These are phyloP conservation scores for Antechinus flavipes DNA, from an alignment of 2,113 vertebrate genomes.

Conservation along the genomic window DNA sequence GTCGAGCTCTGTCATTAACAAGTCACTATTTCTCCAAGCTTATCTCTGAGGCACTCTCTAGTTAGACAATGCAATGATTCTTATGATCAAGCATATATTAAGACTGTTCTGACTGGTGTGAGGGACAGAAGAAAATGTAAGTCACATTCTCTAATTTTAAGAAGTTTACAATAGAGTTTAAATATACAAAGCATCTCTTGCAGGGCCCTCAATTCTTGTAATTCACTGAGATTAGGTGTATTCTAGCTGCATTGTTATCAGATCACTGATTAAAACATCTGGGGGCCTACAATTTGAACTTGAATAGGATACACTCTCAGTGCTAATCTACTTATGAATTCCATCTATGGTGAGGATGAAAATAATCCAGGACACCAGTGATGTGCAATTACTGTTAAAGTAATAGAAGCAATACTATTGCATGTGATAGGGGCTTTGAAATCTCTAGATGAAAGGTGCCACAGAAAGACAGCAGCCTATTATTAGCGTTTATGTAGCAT, in stretches of 20 bases:
- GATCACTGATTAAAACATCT: neutral
- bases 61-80: neutral
- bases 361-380: neutral
- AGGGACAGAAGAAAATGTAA: neutral
- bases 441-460: constrained; percentile 68
- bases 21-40: neutral
- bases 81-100: neutral
- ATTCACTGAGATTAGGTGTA: neutral
- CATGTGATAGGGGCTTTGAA: constrained; percentile 57
- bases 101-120: neutral
- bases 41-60: neutral
- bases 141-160: neutral
- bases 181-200: neutral
- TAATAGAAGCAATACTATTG: constrained; percentile 56
- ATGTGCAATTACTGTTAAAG: constrained; percentile 57
- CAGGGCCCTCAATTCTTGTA: neutral
- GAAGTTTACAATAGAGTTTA: neutral
- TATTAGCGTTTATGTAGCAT: constrained; percentile 56
- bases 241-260: neutral
- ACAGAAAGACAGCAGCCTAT: neutral
- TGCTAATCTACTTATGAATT: too few species aligned
- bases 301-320: neutral
- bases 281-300: neutral
- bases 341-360: neutral
- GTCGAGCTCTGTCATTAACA: neutral